Evolutionary conservation across 2,113 vertebrate species (phyloP).

Genomic region (Stigmatopora nigra): DNA sequence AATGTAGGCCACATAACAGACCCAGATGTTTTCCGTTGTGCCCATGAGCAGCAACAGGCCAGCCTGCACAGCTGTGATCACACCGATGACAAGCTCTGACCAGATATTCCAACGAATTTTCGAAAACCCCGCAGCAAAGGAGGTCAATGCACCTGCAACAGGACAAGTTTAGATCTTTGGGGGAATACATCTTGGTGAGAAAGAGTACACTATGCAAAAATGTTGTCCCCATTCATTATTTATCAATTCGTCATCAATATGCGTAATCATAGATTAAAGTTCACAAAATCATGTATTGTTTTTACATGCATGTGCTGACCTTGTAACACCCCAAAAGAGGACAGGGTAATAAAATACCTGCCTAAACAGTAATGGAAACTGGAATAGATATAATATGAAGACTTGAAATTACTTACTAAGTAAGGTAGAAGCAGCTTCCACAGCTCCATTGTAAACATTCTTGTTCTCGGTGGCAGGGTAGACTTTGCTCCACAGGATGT

Average conservation of each 20-base stretch:
- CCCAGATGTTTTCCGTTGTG: conserved; percentile 75
- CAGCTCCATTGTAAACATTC: conserved; percentile 81
- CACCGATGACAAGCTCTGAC: conserved; percentile 81
- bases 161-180: background rate
- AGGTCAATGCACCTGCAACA: conserved; percentile 72
- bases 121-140: conserved; percentile 77
- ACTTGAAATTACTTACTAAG: conserved; percentile 69
- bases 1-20: conserved; percentile 79
- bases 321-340: background rate
- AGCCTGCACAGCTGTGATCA: conserved; percentile 76
- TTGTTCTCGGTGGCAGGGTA: conserved; percentile 36
- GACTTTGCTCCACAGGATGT: conserved; percentile 84
- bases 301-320: background rate
- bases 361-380: background rate
- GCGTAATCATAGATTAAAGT: background rate
- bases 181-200: background rate
- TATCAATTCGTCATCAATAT: background rate
- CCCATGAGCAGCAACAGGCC: conserved; percentile 81
- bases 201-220: background rate
- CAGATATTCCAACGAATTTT: conserved; percentile 84
- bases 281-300: background rate
- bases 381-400: background rate
- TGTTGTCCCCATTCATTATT: background rate
- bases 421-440: conserved; percentile 86
- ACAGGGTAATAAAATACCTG: background rate